Conservation (phyloP, 2,888 invertebrate genomes). For the Corbicula japonica region DNA sequence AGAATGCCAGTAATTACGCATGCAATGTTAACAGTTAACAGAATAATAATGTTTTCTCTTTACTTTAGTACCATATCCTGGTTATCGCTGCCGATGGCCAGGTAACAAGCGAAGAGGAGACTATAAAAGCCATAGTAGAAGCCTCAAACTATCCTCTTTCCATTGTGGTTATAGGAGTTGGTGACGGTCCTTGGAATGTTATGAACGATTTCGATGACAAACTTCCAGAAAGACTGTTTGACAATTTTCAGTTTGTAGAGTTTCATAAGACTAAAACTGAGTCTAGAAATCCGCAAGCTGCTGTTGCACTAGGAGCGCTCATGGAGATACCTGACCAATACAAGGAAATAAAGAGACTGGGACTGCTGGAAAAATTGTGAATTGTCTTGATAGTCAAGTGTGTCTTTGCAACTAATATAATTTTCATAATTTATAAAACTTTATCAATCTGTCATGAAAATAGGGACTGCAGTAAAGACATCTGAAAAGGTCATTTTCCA, state of each 20-base stretch:
- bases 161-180: slow-evolving; percentile 86
- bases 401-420: too few relatives aligned
- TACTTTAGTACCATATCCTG: too few relatives aligned
- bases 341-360: too few relatives aligned
- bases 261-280: slow-evolving; percentile 79
- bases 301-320: slow-evolving; percentile 84
- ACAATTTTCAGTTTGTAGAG: slow-evolving; percentile 88
- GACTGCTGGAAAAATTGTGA: too few relatives aligned
- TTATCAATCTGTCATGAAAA: too few relatives aligned
- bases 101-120: too few relatives aligned
- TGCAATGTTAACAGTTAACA: neutral
- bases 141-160: slow-evolving; percentile 87
- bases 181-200: slow-evolving; percentile 88
- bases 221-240: slow-evolving; percentile 87
- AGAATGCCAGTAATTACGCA: neutral
- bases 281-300: neutral
- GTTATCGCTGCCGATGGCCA: too few relatives aligned
- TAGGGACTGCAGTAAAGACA: too few relatives aligned
- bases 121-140: too few relatives aligned
- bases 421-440: too few relatives aligned
- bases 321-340: slow-evolving; percentile 88
- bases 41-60: neutral
- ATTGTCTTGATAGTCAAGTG: too few relatives aligned
- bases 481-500: too few relatives aligned
- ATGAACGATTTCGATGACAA: slow-evolving; percentile 87